Evolutionary conservation across 2,888 invertebrate genomes (phyloP), one percentile per base, ranked within the genome.

Genomic region (Osedax frankpressi): DNA sequence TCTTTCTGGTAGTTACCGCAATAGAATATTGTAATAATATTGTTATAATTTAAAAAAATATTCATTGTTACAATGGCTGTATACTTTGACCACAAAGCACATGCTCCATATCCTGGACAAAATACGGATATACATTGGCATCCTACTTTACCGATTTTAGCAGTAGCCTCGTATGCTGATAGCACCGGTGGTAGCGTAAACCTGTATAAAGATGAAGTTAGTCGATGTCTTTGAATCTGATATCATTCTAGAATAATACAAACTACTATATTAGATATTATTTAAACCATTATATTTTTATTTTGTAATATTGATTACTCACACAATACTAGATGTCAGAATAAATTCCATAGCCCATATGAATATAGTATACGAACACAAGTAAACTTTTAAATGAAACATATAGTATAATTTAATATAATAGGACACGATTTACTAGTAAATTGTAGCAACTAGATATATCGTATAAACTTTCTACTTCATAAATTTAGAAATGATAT

Each of bases 161-260:
- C 93, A 26, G 89, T 94, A 2, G 91, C 92, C 3, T 90, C 92
- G 1, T 92, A 90, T 83, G 91, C 90, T 78, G 92, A 92, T 83
- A 92, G 92, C 78, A 92, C 92, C 78, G 90, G 90, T 80, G 94
- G 94, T 76, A 90, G 90, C 77, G 91, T 94, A 2, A 91, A 90
- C 60, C 89, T 95, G 78, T 94, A 92, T 81, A 90, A 92, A 81
- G 93, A 94, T 85, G 88, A 89, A 84, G 44, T 44, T 44, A 11
- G 44, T 44, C 44, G 19, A n/a, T n/a, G n/a, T n/a, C n/a, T n/a
- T n/a, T n/a, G n/a, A 11, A 44, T 44, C 19, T 44, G 19, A 44
- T 44, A 44, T 11, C 19, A 44, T 44, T 44, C 6, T 44, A 44
- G 6, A 11, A 44, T 44, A 11, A 44, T 44, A 44, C 19, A 11